Conservation (phyloP, 1,140 invertebrate genomes). For the Periplaneta americana region DNA sequence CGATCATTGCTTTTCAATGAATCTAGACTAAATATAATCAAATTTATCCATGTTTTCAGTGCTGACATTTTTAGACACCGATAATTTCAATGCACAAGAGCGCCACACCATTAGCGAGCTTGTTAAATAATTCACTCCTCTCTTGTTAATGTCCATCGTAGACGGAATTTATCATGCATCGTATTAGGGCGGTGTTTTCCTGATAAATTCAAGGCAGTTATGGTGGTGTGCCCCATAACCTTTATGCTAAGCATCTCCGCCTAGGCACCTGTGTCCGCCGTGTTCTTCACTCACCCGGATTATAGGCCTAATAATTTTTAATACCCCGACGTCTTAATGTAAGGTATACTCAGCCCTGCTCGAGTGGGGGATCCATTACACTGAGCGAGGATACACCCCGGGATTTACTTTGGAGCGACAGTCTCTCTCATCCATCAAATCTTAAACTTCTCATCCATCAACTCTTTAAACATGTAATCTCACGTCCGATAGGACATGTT, state of each 20-base stretch:
- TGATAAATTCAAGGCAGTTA: background rate
- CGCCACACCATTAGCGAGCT: no score
- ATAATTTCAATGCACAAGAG: no score
- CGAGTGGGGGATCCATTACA: background rate
- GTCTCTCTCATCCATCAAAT: background rate
- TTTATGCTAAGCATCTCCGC: background rate
- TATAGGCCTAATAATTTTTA: background rate
- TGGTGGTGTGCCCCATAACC: background rate
- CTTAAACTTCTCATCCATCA: background rate
- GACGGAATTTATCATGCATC: no score
- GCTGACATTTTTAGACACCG: no score
- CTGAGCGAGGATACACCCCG: background rate
- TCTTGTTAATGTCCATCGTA: no score
- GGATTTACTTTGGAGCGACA: background rate
- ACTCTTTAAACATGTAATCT: background rate
- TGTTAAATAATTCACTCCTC: no score
- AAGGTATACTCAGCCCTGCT: background rate
- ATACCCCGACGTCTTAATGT: background rate
- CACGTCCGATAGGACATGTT: background rate
- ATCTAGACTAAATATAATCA: no score
- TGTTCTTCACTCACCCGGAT: background rate
- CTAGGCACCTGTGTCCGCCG: background rate
- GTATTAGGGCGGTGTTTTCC: background rate
- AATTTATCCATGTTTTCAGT: no score
- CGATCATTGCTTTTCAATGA: no score